Evolutionary conservation across 2,888 invertebrate species (phyloP), one percentile per base, ranked within the genome.

Genomic region (Aromia moschata): DNA sequence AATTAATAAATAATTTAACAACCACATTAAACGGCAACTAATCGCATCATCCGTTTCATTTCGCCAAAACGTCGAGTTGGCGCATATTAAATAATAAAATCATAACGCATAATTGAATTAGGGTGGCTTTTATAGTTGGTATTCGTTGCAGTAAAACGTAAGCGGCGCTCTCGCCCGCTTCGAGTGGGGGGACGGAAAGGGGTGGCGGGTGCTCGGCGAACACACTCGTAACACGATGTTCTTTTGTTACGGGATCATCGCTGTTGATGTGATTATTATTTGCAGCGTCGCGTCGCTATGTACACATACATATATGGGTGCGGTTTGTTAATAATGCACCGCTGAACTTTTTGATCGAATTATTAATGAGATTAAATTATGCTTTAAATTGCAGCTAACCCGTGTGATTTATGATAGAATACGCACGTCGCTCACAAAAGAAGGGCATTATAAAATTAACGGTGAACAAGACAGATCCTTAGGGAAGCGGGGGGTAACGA

Each of bases 91-190:
- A 71, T 70, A 69, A 73, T 69, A 73, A 74, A 75, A 74, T 73
- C 68, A 70, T 66, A 33, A 69, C 67, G 67, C 57, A 65, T 75
- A 74, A 75, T 76, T 74, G 69, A 74, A 75, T 75, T 73, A 74
- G 66, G 66, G 67, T 67, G 54, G 68, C 70, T 71, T 71, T 71
- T 68, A 68, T 67, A 65, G 70, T 72, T 67, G 64, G 69, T 64
- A 68, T 67, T 69, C 69, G 67, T 66, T 66, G 62, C 55, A 63
- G 56, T 55, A 40, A 64, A 61, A 64, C 56, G 54, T 56, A 46
- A 62, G 53, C 56, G 49, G 52, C 41, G 41, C 52, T 52, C 52
- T 52, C 40, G 52, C 40, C 52, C 40, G 52, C 40, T 41, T 52
- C 52, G 52, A 30, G 40, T 52, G 31, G 31, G 52, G 52, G 12